Conservation (phyloP, 2,113 vertebrate genomes). For the Phainopepla nitens region DNA sequence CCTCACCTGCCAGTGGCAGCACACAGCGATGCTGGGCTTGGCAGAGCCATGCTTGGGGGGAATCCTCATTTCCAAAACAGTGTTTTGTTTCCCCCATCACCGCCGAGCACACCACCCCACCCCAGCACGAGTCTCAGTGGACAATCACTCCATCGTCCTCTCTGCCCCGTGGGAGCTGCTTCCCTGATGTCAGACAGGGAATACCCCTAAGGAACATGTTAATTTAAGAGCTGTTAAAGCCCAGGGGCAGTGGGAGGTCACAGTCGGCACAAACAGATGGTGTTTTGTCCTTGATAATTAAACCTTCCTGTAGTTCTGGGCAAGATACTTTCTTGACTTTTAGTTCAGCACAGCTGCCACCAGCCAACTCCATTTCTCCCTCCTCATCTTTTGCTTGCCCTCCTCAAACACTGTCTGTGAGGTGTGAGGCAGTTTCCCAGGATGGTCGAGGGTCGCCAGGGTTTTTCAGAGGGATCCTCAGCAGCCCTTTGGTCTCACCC, state of each 20-base stretch:
- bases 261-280: constrained; percentile 41
- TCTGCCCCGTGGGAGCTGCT: rapidly evolving
- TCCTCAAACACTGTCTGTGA: rapidly evolving
- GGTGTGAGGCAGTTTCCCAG: not conserved
- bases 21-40: not conserved
- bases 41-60: not conserved
- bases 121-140: not conserved
- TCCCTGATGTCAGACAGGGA: not conserved
- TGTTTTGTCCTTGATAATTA: constrained; percentile 52
- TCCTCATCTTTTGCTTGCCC: not conserved
- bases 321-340: not conserved
- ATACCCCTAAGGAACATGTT: not conserved
- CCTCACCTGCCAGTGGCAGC: not conserved
- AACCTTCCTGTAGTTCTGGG: constrained; percentile 19
- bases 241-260: not conserved
- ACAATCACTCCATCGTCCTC: not conserved
- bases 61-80: not conserved
- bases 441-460: rapidly evolving
- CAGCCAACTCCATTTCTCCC: not conserved
- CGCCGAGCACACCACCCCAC: rapidly evolving
- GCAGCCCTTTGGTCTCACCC: not conserved
- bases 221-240: constrained; percentile 28
- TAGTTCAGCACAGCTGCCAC: not conserved
- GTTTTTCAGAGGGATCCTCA: not conserved
- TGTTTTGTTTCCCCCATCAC: not conserved